Percentiles rank a stretch among this genome's conserved stretches.
Evolutionary conservation across 2,113 vertebrate genomes (phyloP).

Genomic region (Anolis carolinensis): DNA sequence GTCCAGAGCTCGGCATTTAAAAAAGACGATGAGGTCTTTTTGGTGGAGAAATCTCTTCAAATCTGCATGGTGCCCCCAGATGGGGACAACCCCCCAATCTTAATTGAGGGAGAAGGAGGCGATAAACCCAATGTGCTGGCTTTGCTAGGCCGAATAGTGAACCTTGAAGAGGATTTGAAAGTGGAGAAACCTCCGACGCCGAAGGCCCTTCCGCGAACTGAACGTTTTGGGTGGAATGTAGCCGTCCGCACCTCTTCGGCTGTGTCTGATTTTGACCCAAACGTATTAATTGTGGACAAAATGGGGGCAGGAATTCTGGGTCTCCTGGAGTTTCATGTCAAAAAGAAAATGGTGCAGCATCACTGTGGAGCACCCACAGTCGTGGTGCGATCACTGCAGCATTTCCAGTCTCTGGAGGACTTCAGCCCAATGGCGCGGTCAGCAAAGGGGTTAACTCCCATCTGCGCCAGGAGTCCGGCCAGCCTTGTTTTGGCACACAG

Average conservation of each 20-base stretch:
- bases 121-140: neutral
- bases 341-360: slow-evolving; percentile 37
- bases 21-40: neutral
- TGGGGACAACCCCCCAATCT: neutral
- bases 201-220: neutral
- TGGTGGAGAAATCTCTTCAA: slow-evolving; percentile 5
- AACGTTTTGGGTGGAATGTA: rapidly evolving
- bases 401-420: neutral
- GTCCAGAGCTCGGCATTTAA: neutral
- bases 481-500: neutral
- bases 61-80: neutral
- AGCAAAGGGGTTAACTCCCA: too few relatives aligned
- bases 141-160: neutral
- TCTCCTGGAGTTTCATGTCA: slow-evolving; percentile 13
- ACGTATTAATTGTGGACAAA: neutral
- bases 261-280: neutral
- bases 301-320: neutral
- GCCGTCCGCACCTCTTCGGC: too few relatives aligned
- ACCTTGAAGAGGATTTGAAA: neutral
- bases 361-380: neutral
- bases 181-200: neutral
- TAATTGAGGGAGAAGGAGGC: too few relatives aligned
- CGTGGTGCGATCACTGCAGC: neutral
- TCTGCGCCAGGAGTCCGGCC: rapidly evolving
- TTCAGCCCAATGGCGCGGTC: too few relatives aligned